A percentile compares a stretch with the other conserved stretches of the same genome.
Conservation (phyloP, 30 jellyfish, hydroid and myxozoan species). For the Hydractinia echinata region DNA sequence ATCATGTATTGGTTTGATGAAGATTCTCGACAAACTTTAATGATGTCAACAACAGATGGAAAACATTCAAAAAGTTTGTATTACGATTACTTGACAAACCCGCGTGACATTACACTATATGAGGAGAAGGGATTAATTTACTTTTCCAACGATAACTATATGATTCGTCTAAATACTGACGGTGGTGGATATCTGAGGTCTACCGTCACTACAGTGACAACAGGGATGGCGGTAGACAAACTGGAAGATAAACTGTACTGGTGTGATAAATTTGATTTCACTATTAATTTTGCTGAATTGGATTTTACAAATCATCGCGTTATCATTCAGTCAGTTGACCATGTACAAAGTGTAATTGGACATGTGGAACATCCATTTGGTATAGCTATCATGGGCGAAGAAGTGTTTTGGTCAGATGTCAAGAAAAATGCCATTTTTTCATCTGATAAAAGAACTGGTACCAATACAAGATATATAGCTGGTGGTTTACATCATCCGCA, state of each 20-base stretch:
- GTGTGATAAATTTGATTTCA: not conserved
- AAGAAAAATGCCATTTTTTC: not conserved
- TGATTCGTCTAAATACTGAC: slow-evolving; percentile 1
- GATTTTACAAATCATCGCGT: not conserved
- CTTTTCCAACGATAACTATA: not conserved
- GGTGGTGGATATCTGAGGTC: not conserved
- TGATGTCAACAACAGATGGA: not conserved
- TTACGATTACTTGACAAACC: not conserved
- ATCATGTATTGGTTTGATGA: not conserved
- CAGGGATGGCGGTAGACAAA: not conserved
- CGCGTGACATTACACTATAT: not conserved
- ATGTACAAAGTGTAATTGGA: no score
- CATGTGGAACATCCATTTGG: not conserved
- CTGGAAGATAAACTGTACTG: slow-evolving; percentile 4
- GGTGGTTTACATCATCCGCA: slow-evolving; percentile 40
- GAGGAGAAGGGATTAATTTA: not conserved
- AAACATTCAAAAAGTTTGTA: not conserved
- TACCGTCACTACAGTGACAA: not conserved
- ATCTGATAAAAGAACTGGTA: not conserved
- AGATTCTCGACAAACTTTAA: not conserved
- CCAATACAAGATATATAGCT: slow-evolving; percentile 10
- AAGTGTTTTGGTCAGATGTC: not conserved
- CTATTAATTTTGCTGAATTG: not conserved
- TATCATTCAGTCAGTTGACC: not conserved
- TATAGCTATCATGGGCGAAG: not conserved